phyloP scores from a whole-genome alignment of 2,113 vertebrate genomes.

The Nycticryphes semicollaris region DNA sequence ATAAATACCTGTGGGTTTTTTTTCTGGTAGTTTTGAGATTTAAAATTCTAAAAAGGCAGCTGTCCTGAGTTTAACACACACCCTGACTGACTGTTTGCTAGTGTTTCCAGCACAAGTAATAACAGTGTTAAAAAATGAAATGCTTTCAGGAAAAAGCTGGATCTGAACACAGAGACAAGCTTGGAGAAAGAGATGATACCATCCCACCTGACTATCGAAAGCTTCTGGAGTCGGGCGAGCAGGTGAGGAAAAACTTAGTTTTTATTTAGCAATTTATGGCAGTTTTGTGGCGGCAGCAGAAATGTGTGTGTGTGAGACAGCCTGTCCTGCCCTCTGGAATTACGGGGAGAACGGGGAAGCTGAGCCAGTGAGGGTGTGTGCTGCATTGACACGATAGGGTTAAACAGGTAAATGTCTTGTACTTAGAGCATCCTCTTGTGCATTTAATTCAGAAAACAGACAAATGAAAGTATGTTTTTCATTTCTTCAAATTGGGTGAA shows the following conservation, averaged over 20 bases:
- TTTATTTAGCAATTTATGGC: neutral
- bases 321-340: neutral
- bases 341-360: neutral
- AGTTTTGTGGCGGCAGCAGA: neutral
- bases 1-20: accelerated
- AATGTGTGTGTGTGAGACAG: neutral
- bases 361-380: neutral
- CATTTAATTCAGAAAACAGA: neutral
- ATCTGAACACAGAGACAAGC: constrained; percentile 73
- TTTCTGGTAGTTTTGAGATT: neutral
- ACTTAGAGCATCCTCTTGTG: neutral
- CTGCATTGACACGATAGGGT: neutral
- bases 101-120: neutral
- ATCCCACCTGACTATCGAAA: constrained; percentile 75
- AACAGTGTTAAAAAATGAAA: neutral
- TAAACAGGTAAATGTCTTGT: neutral
- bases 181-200: constrained; percentile 79
- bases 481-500: neutral
- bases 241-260: constrained; percentile 55
- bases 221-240: constrained; percentile 64
- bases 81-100: neutral
- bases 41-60: neutral
- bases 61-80: neutral
- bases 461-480: neutral
- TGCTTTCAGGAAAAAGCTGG: constrained; percentile 72